A percentile compares a stretch with the other conserved stretches of the same genome.
Evolutionary conservation across 2,888 invertebrate genomes (phyloP).

Genomic region (Dolichopus griseipennis): DNA sequence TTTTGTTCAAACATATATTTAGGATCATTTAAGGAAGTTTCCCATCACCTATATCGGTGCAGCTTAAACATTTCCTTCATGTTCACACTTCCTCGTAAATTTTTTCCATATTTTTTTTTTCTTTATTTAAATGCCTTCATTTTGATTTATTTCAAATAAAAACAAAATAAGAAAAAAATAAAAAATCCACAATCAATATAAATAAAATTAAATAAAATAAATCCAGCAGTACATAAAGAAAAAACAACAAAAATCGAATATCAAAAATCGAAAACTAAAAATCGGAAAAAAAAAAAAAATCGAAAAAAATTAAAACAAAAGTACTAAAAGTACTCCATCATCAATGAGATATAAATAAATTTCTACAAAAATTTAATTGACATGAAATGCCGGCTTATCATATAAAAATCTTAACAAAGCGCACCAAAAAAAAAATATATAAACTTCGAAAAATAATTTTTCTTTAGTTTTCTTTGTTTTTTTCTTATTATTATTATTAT

Average conservation of each 20-base stretch:
- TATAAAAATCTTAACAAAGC: constrained; percentile 1
- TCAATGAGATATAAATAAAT: constrained; percentile 6
- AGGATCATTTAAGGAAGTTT: constrained; percentile 5
- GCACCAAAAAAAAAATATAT: background rate
- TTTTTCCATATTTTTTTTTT: background rate
- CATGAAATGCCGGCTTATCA: constrained; percentile 6
- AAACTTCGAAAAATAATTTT: background rate
- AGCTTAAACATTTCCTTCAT: background rate
- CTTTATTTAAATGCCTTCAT: background rate
- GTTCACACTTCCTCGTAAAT: constrained; percentile 6
- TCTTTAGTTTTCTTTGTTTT: too few species aligned
- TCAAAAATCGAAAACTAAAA: background rate
- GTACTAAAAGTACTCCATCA: constrained; percentile 3
- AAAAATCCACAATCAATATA: too few species aligned
- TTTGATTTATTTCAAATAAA: constrained; percentile 2
- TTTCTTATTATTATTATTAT: too few species aligned
- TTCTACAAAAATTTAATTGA: constrained; percentile 6
- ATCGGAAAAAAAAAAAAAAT: background rate
- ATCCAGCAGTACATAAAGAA: background rate
- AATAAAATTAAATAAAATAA: too few species aligned
- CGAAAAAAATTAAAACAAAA: background rate
- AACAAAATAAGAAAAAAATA: background rate
- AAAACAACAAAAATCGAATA: background rate
- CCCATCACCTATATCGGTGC: background rate
- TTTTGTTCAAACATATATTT: background rate